Percentiles rank a stretch among this genome's conserved stretches.
These are phyloP conservation scores for Cenopis cana DNA, from an alignment of 2,888 invertebrate species.

Conservation along the genomic window DNA sequence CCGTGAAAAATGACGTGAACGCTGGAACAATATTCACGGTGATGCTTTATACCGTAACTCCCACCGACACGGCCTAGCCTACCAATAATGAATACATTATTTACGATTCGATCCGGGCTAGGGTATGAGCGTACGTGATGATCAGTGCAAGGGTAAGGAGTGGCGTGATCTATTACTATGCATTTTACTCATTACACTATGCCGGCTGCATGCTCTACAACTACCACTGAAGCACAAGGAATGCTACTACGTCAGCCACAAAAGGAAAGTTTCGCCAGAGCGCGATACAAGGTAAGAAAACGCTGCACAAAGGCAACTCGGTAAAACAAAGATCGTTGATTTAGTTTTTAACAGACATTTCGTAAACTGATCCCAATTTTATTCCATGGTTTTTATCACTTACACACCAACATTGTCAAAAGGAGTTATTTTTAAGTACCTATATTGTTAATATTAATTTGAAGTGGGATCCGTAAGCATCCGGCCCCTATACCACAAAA, in stretches of 20 bases:
- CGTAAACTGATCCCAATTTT: slow-evolving; percentile 48
- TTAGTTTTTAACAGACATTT: neutral
- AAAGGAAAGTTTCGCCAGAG: neutral
- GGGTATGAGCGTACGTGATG: slow-evolving; percentile 27
- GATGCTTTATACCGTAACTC: slow-evolving; percentile 21
- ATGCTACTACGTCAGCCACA: slow-evolving; percentile 23
- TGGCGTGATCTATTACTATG: slow-evolving; percentile 42
- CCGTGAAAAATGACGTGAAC: slow-evolving; percentile 87
- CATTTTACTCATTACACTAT: slow-evolving; percentile 23
- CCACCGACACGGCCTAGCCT: slow-evolving; percentile 20
- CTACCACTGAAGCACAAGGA: slow-evolving; percentile 37
- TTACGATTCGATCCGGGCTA: slow-evolving; percentile 54
- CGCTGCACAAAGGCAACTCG: slow-evolving; percentile 5
- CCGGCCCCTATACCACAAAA: too few relatives aligned
- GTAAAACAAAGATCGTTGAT: neutral
- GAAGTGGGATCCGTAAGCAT: too few relatives aligned
- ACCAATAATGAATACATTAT: slow-evolving; percentile 74
- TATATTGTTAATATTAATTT: too few relatives aligned
- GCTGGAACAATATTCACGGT: slow-evolving; percentile 86
- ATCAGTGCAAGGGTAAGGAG: slow-evolving; percentile 46
- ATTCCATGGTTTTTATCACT: neutral
- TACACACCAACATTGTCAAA: neutral
- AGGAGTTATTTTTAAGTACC: too few relatives aligned
- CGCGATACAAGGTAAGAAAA: slow-evolving; percentile 10
- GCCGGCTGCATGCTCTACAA: slow-evolving; percentile 33